Percentiles rank a stretch among this genome's conserved stretches.
Evolutionary conservation across 1,140 invertebrate species (phyloP).

Genomic region (Hetaerina americana): DNA sequence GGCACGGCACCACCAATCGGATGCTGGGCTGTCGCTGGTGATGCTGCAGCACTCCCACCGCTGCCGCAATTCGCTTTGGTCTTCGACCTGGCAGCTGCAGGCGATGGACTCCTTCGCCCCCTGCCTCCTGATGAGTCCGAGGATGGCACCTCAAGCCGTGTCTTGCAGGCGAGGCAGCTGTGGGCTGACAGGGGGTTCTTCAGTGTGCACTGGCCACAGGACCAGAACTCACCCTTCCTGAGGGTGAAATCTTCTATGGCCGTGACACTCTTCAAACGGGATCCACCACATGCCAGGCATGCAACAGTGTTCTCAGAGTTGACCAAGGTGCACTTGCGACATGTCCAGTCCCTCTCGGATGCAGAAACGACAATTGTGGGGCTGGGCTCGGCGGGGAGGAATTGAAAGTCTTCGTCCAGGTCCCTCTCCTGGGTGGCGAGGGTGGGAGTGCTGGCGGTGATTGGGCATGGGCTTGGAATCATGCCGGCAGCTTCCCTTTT

Average conservation of each 20-base stretch:
- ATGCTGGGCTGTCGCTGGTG: neutral
- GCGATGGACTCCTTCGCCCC: constrained; percentile 17
- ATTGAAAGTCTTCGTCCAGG: constrained; percentile 36
- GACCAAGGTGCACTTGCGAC: constrained; percentile 73
- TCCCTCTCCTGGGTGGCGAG: constrained; percentile 32
- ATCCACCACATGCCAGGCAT: constrained; percentile 72
- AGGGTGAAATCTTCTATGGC: constrained; percentile 50
- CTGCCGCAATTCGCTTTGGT: neutral
- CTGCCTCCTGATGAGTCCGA: neutral
- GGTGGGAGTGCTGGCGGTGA: neutral
- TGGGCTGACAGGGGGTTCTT: constrained; percentile 60
- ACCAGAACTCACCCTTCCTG: constrained; percentile 62
- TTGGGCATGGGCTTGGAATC: neutral
- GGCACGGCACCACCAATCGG: constrained; percentile 21
- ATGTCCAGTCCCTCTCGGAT: constrained; percentile 56
- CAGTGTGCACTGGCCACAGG: constrained; percentile 61
- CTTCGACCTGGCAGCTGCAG: neutral
- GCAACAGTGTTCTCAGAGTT: constrained; percentile 52
- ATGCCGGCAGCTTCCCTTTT: constrained; percentile 22
- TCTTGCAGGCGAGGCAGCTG: constrained; percentile 68
- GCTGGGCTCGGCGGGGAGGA: constrained; percentile 24
- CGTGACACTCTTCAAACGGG: constrained; percentile 52
- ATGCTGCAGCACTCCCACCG: neutral
- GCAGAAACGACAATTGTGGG: constrained; percentile 11
- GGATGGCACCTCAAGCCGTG: constrained; percentile 24